phyloP scores from a whole-genome alignment of 1,140 invertebrate genomes.

The Subanguina moxae region DNA sequence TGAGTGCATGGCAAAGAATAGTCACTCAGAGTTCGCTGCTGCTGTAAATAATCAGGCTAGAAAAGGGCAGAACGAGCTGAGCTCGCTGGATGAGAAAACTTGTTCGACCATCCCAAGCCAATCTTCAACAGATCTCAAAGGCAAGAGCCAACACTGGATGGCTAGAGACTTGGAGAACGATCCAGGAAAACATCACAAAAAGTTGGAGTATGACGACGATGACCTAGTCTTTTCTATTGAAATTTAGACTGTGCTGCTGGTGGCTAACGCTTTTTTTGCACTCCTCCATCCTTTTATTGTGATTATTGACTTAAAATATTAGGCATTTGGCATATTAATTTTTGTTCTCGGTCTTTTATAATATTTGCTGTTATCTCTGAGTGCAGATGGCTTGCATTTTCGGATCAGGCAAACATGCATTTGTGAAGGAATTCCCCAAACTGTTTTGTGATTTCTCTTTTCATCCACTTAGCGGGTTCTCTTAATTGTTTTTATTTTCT shows the following conservation, averaged over 20 bases:
- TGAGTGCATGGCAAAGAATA: background rate
- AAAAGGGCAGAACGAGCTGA: background rate
- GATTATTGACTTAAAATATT: too few relatives aligned
- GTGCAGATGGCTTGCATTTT: too few relatives aligned
- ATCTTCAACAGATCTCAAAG: background rate
- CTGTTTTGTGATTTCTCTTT: slow-evolving; percentile 2
- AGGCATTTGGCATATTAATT: too few relatives aligned
- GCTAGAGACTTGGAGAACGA: too few relatives aligned
- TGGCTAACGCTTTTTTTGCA: too few relatives aligned
- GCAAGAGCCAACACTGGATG: too few relatives aligned
- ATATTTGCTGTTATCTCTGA: too few relatives aligned
- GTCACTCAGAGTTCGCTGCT: background rate
- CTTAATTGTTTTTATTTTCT: background rate
- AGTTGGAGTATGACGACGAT: background rate
- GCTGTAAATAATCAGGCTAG: background rate
- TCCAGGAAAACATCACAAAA: background rate
- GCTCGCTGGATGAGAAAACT: background rate
- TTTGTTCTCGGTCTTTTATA: too few relatives aligned
- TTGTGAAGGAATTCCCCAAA: too few relatives aligned
- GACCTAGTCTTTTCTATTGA: slow-evolving; percentile 11
- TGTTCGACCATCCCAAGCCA: background rate
- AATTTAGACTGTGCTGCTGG: background rate
- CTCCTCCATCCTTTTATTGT: too few relatives aligned
- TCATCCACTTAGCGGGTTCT: slow-evolving; percentile 1
- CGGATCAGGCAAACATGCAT: too few relatives aligned